Evolutionary conservation across 2,888 invertebrate genomes (phyloP), one percentile per base, ranked within the genome.

Genomic region (Elmis aenea): DNA sequence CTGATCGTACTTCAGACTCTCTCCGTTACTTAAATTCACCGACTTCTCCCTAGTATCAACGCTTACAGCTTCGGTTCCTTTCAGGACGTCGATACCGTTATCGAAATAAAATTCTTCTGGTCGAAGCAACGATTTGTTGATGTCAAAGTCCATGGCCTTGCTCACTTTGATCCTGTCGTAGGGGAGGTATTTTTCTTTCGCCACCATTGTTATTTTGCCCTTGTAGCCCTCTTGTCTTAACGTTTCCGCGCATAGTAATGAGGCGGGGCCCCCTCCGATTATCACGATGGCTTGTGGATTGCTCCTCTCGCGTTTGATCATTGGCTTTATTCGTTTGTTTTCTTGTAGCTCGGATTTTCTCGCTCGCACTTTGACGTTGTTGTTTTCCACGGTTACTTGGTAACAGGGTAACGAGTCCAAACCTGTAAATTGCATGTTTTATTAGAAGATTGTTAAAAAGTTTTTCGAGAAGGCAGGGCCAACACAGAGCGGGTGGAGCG

Each of bases 81-180:
- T 74, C 49, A 82, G 62, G 1, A 89, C 67, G 54, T 90, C 85
- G 36, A 96, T 93, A 33, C 79, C 80, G 44, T 83, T 72, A 20
- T 79, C 75, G 39, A 77, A 66, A 61, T 89, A 93, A 66, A 91
- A 96, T 12, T 81, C 76, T 10, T 72, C 69, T 2, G 76, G 70
- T 38, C 94, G 76, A 18, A 86, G 77, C 55, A 83, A 76, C 8
- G 87, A 70, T 36, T 79, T 80, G n/a, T 79, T 76, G 6, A 85
- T 74, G 9, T 79, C 76, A 0, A 79, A 68, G 42, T 80, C 77
- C 60, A 90, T 76, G 0, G 78, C 71, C 71, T 97, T 97, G 52
- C 90, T 91, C 2, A 95, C 74, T 67, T 93, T 93, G 16, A 93
- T 81, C 52, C 96, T 79, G 64, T 97, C 96, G 64, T 97, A 97